Base-by-base conservation (phyloP, 2,888 invertebrate species). In the Melipona bicolor region DNA sequence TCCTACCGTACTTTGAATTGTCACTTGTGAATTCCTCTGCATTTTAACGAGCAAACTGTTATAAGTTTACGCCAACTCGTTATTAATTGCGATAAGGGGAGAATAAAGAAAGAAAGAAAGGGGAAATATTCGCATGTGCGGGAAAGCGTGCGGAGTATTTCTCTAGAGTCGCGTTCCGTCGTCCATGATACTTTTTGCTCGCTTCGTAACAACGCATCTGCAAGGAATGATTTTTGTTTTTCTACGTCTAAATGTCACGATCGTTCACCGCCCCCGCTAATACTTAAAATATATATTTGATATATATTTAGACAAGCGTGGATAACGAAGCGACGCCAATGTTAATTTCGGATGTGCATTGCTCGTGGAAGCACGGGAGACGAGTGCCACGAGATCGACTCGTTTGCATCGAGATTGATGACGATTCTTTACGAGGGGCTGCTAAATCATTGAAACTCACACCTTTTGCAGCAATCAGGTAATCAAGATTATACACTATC, bases 141-240 rank as follows among this genome's bases (percentile, higher is more conserved):
- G 36, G 9, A 24, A 67, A 49, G 11, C 43, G 43, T 6, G 36
- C n/a, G 24, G 49, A 4, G 61, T 62, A 56, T 15, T 13, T 71
- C 83, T 71, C 81, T 21, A 19, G 83, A 72, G 81, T 54, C 71
- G 54, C 70, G 50, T 83, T 77, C 13, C 50, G 19, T 32, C 21
- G 19, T 36, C 6, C 21, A 11, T 43, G 2, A 43, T 43, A 64
- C 15, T 50, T 11, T 49, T 49, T 54, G 27, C 64, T 71, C 19
- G 17, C 56, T 64, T 65, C 32, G 24, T n/a, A 65, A 21, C 50
- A 43, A 43, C n/a, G 43, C 43, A n/a, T 59, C n/a, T 52, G 67
- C 4, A 36, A 71, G 36, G 50, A 36, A 17, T 17, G 15, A 13
- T 21, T 49, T 17, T 36, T 64, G n/a, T 36, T n/a, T n/a, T n/a